Conservation (phyloP, 2,113 vertebrate species). For the Lagopus leucura region DNA sequence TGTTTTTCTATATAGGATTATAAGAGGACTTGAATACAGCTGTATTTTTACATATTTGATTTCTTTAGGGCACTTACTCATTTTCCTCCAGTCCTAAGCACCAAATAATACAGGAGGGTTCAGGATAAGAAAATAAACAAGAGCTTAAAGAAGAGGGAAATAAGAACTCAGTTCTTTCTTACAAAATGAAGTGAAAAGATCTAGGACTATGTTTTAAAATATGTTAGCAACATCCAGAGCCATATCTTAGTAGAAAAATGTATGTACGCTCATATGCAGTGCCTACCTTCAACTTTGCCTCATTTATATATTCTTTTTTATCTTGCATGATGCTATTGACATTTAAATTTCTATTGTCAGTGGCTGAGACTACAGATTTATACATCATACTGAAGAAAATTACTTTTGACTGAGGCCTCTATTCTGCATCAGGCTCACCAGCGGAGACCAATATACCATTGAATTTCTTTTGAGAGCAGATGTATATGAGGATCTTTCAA, state of each 20-base stretch:
- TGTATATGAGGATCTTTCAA: neutral
- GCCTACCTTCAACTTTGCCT: neutral
- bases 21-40: neutral
- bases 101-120: neutral
- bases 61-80: neutral
- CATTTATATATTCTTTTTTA: constrained; percentile 17
- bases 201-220: neutral
- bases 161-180: neutral
- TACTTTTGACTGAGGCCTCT: neutral
- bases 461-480: neutral
- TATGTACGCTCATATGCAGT: neutral
- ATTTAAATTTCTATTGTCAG: neutral
- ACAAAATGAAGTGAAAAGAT: neutral
- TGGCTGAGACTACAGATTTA: neutral
- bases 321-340: neutral
- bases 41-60: neutral
- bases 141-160: neutral
- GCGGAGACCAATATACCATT: neutral
- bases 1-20: neutral
- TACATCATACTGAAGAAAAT: neutral
- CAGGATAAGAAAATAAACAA: neutral
- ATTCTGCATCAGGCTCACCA: accelerated
- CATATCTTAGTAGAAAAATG: neutral
- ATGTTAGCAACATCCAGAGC: neutral
- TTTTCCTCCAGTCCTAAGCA: neutral